Evolutionary conservation across 2,797 vertebrate species (phyloP).

Genomic region (Leptoclinus maculatus): DNA sequence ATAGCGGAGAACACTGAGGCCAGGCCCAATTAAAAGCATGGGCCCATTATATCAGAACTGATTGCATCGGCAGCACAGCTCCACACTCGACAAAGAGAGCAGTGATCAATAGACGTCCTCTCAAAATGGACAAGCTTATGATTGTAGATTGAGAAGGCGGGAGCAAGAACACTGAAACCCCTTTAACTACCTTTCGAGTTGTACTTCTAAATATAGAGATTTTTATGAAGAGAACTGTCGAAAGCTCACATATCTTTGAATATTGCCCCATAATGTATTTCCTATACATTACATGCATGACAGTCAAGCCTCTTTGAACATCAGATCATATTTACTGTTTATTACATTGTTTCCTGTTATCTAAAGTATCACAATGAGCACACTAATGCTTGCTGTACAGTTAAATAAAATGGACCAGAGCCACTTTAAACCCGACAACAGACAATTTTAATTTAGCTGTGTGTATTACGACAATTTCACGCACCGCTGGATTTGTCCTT

Average conservation of each 20-base stretch:
- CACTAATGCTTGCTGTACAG: slow-evolving; percentile 20
- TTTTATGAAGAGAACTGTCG: neutral
- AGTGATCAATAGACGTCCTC: slow-evolving; percentile 74
- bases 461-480: slow-evolving; percentile 64
- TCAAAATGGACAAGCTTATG: slow-evolving; percentile 68
- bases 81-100: slow-evolving; percentile 57
- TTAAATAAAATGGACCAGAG: slow-evolving; percentile 26
- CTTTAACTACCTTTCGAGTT: slow-evolving; percentile 62
- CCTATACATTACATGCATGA: neutral
- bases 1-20: slow-evolving; percentile 64
- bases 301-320: neutral
- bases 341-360: slow-evolving; percentile 20
- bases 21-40: slow-evolving; percentile 73
- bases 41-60: slow-evolving; percentile 78
- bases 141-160: slow-evolving; percentile 62
- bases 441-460: slow-evolving; percentile 52
- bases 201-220: slow-evolving; percentile 5
- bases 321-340: neutral
- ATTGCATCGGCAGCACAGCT: slow-evolving; percentile 70
- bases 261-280: neutral
- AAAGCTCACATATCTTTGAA: neutral
- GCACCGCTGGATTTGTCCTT: slow-evolving; percentile 61
- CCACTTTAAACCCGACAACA: slow-evolving; percentile 43
- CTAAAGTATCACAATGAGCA: slow-evolving; percentile 39
- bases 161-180: slow-evolving; percentile 49